Evolutionary conservation across 1,140 invertebrate genomes (phyloP).

Genomic region (Eriocheir sinensis): DNA sequence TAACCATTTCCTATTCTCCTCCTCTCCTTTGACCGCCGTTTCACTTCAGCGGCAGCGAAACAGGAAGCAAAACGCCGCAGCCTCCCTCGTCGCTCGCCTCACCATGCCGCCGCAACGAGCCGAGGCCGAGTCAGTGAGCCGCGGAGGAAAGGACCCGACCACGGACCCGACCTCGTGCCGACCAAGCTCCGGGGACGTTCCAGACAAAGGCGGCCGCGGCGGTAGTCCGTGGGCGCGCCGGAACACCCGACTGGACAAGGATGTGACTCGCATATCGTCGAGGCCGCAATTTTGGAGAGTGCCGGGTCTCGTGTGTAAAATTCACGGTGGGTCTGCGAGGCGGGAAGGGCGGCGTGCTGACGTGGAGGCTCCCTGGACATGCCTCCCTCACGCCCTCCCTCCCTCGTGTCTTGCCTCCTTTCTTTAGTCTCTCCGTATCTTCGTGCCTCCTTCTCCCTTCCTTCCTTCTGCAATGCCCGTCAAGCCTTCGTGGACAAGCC

Average conservation of each 20-base stretch:
- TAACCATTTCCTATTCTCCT: no score
- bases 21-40: no score
- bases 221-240: not conserved
- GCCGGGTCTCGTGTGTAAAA: constrained; percentile 35
- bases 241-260: not conserved
- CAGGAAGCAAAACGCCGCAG: not conserved
- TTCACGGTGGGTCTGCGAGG: constrained; percentile 48
- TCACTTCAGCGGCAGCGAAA: not conserved
- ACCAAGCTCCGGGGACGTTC: not conserved
- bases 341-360: not conserved
- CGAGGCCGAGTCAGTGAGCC: not conserved
- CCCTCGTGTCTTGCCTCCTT: no score
- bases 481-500: no score
- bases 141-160: not conserved
- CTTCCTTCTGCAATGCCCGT: no score
- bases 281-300: constrained; percentile 60
- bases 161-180: not conserved
- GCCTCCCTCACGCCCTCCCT: not conserved
- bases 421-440: not conserved
- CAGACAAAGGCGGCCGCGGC: not conserved
- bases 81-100: no score
- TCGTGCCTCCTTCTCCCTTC: not conserved
- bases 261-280: constrained; percentile 51
- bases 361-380: not conserved
- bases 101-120: not conserved